Conservation (phyloP, 2,888 invertebrate genomes). For the Sinotaia quadrata region DNA sequence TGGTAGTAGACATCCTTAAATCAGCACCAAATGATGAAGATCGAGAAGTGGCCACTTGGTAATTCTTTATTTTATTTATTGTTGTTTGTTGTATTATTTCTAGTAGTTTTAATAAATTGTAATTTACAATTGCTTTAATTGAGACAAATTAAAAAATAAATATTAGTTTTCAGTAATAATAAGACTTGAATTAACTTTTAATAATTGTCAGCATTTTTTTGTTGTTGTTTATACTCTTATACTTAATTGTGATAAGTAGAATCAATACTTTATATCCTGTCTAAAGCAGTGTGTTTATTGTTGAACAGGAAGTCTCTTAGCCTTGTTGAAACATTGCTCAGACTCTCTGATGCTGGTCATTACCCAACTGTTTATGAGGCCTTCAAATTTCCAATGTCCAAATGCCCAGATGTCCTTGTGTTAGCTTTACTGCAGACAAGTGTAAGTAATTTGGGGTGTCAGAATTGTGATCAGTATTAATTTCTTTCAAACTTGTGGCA, state of each 20-base stretch:
- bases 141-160: too few species aligned
- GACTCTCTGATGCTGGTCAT: conserved; percentile 89
- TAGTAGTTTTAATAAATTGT: too few species aligned
- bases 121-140: too few species aligned
- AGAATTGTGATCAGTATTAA: too few species aligned
- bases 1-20: conserved; percentile 90
- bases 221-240: not conserved
- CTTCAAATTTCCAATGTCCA: conserved; percentile 91
- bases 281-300: not conserved
- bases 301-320: conserved; percentile 89
- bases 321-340: conserved; percentile 88
- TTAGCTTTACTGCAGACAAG: conserved; percentile 90
- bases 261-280: not conserved
- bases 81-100: too few species aligned
- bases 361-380: conserved; percentile 88
- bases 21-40: conserved; percentile 95
- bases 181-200: too few species aligned
- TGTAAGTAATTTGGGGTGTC: conserved; percentile 79
- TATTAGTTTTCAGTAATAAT: too few species aligned
- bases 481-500: too few species aligned
- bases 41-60: conserved; percentile 93
- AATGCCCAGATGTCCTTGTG: conserved; percentile 94
- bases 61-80: conserved; percentile 21
- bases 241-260: not conserved
- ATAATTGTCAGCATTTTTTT: not conserved